Percentiles rank a stretch among this genome's conserved stretches.
These are phyloP conservation scores for Craseonycteris thonglongyai DNA, from an alignment of 2,113 vertebrate species.

Conservation along the genomic window DNA sequence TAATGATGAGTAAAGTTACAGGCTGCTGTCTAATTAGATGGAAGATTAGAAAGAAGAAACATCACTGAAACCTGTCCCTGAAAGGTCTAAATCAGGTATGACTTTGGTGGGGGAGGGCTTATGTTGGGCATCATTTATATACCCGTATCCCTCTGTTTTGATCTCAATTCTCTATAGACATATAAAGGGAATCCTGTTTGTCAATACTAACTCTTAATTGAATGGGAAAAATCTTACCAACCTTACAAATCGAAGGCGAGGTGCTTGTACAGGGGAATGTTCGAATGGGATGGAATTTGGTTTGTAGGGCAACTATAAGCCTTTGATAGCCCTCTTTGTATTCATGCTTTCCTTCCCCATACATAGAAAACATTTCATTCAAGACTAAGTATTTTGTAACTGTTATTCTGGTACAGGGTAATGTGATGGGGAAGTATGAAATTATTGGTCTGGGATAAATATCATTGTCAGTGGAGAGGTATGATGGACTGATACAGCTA, in stretches of 20 bases:
- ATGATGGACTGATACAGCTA: not conserved
- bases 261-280: too few relatives aligned
- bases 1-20: constrained; percentile 56
- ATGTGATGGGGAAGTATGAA: not conserved
- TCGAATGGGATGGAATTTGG: not conserved
- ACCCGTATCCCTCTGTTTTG: not conserved
- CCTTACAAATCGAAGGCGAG: not conserved
- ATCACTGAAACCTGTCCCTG: not conserved
- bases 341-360: not conserved
- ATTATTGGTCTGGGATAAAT: not conserved
- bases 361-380: not conserved
- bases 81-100: constrained; percentile 20
- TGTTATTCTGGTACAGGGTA: not conserved
- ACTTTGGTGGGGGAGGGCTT: not conserved
- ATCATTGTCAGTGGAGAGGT: not conserved
- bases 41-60: not conserved
- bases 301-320: not conserved
- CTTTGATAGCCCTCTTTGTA: not conserved
- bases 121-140: not conserved
- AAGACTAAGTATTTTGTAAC: not conserved
- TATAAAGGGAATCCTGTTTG: not conserved
- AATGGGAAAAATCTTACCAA: not conserved
- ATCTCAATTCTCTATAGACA: not conserved
- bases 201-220: not conserved
- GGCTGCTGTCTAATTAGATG: constrained; percentile 54